Evolutionary conservation across 2,113 vertebrate species (phyloP), one percentile per base, ranked within the genome.

Genomic region (Chaetura pelagica): DNA sequence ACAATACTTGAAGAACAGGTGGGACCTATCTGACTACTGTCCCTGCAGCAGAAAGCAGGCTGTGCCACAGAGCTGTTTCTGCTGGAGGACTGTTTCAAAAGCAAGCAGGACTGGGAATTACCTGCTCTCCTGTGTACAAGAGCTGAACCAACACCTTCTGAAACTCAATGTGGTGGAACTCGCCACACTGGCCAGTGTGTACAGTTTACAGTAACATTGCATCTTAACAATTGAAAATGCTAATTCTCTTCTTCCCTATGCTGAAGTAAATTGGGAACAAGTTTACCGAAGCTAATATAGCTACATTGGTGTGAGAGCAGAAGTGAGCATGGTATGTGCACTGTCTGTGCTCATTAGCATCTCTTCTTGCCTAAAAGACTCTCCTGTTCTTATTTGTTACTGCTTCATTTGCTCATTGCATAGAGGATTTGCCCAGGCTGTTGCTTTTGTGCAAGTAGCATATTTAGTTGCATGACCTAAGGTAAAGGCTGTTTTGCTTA

Each of bases 251-350:
- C 26, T 72, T 84, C 35, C 42, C 42, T 38, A 0, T 24, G 72
- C 32, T 84, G 34, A 3, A 58, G 84, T n/a, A 73, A 35, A 7
- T 22, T 22, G 20, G 63, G 77, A 87, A 35, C 27, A 8, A 20
- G 62, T 46, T 84, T 7, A 23, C 11, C 0, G 3, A 35, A 72
- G 89, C 49, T 58, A 7, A 6, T 5, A 6, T 0, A 77, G 55
- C 54, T 52, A 7, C 12, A 4, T 3, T 0, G 23, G 29, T 77
- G 67, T 44, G 73, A 51, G n/a, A 58, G 93, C 58, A n/a, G 59
- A 34, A 12, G 63, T 1, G 63, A 67, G 87, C 71, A 7, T 0
- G 42, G 51, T 34, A 1, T n/a, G 51, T 40, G 67, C 0, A 0
- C 78, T 83, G 75, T 83, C 87, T 24, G 51, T 52, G 84, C 84